A percentile compares a stretch with the other conserved stretches of the same genome.
These are phyloP conservation scores for Clanis bilineata DNA, from an alignment of 2,888 invertebrate genomes.

Conservation along the genomic window DNA sequence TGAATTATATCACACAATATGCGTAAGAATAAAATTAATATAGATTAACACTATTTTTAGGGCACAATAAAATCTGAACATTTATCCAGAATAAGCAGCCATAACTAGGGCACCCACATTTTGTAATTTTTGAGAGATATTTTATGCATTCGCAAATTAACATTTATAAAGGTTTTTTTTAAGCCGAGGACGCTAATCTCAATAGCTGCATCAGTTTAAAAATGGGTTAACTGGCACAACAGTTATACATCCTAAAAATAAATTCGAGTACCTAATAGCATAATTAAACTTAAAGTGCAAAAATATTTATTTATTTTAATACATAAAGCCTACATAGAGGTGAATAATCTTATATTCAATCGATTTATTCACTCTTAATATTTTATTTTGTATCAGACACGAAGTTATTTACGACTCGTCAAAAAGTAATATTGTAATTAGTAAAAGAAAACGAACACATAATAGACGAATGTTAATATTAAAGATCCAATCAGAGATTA, in stretches of 20 bases:
- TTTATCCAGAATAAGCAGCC: background rate
- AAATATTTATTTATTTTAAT: background rate
- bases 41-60: background rate
- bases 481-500: background rate
- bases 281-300: background rate
- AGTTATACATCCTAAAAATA: conserved; percentile 1
- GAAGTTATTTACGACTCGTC: background rate
- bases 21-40: background rate
- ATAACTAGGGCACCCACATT: background rate
- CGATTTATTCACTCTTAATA: background rate
- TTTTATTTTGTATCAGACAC: background rate
- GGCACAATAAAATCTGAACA: background rate
- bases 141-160: too few relatives aligned
- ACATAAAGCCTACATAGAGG: background rate
- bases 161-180: too few relatives aligned
- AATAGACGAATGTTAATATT: background rate
- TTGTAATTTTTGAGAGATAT: background rate
- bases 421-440: background rate
- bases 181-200: background rate
- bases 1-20: background rate
- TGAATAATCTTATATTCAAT: background rate
- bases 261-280: background rate
- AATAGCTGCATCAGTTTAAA: too few relatives aligned
- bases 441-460: background rate
- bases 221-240: too few relatives aligned